phyloP scores from a whole-genome alignment of 2,888 invertebrate species.

The Uropetala carovei region DNA sequence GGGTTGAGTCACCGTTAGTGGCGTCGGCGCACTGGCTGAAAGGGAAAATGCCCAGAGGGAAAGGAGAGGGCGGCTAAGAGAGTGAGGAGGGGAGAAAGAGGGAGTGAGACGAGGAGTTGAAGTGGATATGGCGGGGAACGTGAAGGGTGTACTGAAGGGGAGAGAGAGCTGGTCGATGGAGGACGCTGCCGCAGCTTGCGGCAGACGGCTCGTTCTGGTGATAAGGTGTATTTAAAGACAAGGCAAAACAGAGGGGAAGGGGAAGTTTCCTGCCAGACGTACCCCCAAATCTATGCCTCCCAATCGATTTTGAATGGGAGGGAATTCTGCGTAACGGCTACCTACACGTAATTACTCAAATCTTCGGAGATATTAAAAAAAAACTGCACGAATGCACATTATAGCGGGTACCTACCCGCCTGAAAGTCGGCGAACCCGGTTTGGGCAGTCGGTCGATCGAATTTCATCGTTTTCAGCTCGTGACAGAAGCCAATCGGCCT shows the following conservation, averaged over 20 bases:
- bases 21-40: slow-evolving; percentile 6
- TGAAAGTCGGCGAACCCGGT: too few species aligned
- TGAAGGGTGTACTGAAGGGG: slow-evolving; percentile 67
- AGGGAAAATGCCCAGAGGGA: slow-evolving; percentile 54
- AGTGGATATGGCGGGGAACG: slow-evolving; percentile 69
- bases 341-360: too few species aligned
- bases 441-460: too few species aligned
- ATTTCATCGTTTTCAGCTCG: too few species aligned
- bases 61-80: slow-evolving; percentile 70
- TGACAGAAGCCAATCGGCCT: too few species aligned
- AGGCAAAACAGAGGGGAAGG: neutral
- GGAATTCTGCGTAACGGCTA: too few species aligned
- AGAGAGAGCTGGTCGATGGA: neutral
- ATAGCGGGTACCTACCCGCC: too few species aligned
- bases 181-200: slow-evolving; percentile 10
- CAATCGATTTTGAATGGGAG: neutral
- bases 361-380: too few species aligned
- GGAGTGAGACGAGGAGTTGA: slow-evolving; percentile 66
- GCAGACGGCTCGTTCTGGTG: slow-evolving; percentile 18
- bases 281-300: neutral
- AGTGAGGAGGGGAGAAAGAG: slow-evolving; percentile 71
- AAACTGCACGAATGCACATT: too few species aligned
- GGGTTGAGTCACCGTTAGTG: slow-evolving; percentile 17
- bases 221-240: slow-evolving; percentile 20
- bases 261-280: neutral